These are phyloP conservation scores for Burhinus bistriatus DNA, from an alignment of 2,113 vertebrate genomes.

Conservation along the genomic window DNA sequence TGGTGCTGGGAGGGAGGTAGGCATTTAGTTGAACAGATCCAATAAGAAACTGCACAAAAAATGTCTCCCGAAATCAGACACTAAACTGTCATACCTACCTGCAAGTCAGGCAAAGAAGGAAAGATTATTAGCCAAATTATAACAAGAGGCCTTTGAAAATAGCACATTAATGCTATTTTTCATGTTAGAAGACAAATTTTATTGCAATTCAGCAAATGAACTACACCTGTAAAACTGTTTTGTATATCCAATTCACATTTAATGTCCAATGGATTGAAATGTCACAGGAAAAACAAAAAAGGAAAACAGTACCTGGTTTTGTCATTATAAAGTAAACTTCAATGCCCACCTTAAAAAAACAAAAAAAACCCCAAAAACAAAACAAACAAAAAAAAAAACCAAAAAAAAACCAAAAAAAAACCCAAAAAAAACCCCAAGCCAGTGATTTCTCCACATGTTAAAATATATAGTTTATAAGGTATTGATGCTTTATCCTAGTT, in stretches of 20 bases:
- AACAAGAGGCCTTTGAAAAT: neutral
- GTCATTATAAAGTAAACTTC: constrained; percentile 45
- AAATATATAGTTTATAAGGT: constrained; percentile 54
- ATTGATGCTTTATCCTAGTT: constrained; percentile 27
- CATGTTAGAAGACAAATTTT: constrained; percentile 57
- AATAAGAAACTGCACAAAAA: neutral
- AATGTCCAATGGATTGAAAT: constrained; percentile 37
- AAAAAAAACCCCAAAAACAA: too few relatives aligned
- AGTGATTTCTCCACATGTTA: constrained; percentile 27
- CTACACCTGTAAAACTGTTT: constrained; percentile 50
- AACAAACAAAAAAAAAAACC: too few relatives aligned
- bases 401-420: too few relatives aligned
- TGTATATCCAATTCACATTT: constrained; percentile 51
- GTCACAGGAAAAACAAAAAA: constrained; percentile 47
- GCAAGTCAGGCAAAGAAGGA: neutral
- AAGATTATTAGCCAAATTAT: neutral
- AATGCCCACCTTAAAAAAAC: neutral
- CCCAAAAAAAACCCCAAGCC: constrained; percentile 13
- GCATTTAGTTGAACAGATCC: neutral
- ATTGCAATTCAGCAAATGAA: constrained; percentile 61
- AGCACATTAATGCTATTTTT: constrained; percentile 57
- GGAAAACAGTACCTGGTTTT: constrained; percentile 53
- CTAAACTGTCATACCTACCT: neutral
- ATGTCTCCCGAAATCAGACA: neutral
- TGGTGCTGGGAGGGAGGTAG: neutral